phyloP scores from a whole-genome alignment of 2,888 invertebrate species.

The Hirtodrosophila alboralis region DNA sequence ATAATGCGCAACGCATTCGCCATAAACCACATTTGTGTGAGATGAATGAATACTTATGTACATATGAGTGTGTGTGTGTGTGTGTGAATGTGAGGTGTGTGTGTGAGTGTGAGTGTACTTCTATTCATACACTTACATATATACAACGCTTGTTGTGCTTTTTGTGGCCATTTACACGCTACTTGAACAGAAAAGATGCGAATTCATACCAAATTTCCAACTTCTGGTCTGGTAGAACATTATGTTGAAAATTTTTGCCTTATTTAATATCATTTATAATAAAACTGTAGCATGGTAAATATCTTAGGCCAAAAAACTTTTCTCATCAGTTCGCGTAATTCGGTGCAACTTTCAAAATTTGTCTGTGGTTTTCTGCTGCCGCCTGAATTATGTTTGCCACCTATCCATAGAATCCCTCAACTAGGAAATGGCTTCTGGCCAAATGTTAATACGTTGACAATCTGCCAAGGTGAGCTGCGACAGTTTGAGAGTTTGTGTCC shows the following conservation, averaged over 20 bases:
- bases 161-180: slow-evolving; percentile 61
- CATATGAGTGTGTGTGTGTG: slow-evolving; percentile 8
- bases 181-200: slow-evolving; percentile 38
- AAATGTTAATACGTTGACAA: slow-evolving; percentile 55
- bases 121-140: too few species aligned
- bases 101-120: too few species aligned
- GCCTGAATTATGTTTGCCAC: slow-evolving; percentile 40
- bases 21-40: slow-evolving; percentile 35
- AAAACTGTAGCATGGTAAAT: slow-evolving; percentile 29
- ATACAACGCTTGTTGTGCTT: slow-evolving; percentile 18
- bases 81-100: neutral
- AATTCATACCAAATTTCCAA: neutral
- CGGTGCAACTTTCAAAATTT: slow-evolving; percentile 63
- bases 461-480: slow-evolving; percentile 42
- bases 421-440: slow-evolving; percentile 32
- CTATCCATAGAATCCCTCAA: slow-evolving; percentile 15
- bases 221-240: too few species aligned
- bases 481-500: neutral
- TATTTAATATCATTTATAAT: too few species aligned
- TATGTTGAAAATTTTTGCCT: too few species aligned
- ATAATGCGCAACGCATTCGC: slow-evolving; percentile 55
- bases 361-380: slow-evolving; percentile 41
- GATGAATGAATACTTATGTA: slow-evolving; percentile 13
- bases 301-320: slow-evolving; percentile 54
- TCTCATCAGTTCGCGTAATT: slow-evolving; percentile 68